Base-by-base conservation (phyloP, 37 sponge, comb jelly and placozoan genomes). In the Aphrocallistes beatrix region DNA sequence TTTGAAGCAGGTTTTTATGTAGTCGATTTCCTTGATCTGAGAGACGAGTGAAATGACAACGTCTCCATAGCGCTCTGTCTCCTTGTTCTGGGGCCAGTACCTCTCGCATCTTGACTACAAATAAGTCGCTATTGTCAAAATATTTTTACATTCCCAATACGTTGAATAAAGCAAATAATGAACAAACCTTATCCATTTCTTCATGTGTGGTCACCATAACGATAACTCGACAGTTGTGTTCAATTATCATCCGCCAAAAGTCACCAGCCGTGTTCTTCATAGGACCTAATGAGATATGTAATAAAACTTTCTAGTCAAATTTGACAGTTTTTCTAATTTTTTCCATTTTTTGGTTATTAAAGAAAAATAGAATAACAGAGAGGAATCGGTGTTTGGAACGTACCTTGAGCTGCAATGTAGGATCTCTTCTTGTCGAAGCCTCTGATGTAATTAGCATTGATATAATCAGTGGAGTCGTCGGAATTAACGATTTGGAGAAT, bases 241-340 rank as follows among this genome's bases (percentile, higher is more conserved):
- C 75, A 25, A 60, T 60, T 60, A 60, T 30, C 75, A 60, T 60
- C 8, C 75, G 75, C 75, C 75, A 60, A 30, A 60, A 60, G 75
- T 60, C 75, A 60, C n/a, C 75, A 19, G 21, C 75, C n/a, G 75
- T 60, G 75, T 60, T 21, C 17, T 3, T 19, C 75, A 60, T 25
- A 19, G 75, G 75, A 1, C 75, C 75, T 60, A 60, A 21, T 17
- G 17, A 47, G 13, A n/a, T n/a, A n/a, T n/a, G n/a, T n/a, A n/a
- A n/a, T n/a, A n/a, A n/a, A n/a, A n/a, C n/a, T n/a, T n/a, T n/a
- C n/a, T n/a, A n/a, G n/a, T n/a, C n/a, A n/a, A n/a, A n/a, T n/a
- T n/a, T n/a, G n/a, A n/a, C n/a, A n/a, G n/a, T n/a, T n/a, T n/a
- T n/a, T n/a, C n/a, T n/a, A n/a, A n/a, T n/a, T n/a, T n/a, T n/a